These are phyloP conservation scores for Cosmia pyralina DNA, from an alignment of 2,888 invertebrate species.

Conservation along the genomic window DNA sequence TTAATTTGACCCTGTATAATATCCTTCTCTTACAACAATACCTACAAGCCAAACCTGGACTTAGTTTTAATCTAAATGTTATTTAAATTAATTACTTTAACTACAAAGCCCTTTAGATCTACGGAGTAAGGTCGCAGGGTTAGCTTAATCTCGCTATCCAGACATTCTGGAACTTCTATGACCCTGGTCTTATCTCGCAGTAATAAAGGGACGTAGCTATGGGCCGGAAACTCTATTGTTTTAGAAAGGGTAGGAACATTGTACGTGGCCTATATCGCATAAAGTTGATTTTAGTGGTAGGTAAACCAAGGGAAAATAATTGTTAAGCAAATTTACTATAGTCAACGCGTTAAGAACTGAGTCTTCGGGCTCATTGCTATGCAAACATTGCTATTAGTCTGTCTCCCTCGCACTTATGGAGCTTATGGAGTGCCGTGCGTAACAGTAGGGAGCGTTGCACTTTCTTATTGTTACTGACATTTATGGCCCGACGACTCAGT, in stretches of 20 bases:
- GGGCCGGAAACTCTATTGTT: slow-evolving; percentile 29
- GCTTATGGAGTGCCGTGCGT: too few species aligned
- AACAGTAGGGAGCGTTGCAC: too few species aligned
- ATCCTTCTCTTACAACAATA: neutral
- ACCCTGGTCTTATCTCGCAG: slow-evolving; percentile 14
- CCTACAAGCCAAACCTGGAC: neutral
- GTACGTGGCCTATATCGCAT: neutral
- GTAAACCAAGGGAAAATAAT: neutral
- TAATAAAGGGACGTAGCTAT: slow-evolving; percentile 15
- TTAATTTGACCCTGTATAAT: too few species aligned
- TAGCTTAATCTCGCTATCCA: slow-evolving; percentile 24
- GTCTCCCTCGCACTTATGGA: too few species aligned
- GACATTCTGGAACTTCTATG: slow-evolving; percentile 5
- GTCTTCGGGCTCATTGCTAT: too few species aligned
- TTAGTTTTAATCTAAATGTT: too few species aligned
- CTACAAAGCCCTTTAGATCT: slow-evolving; percentile 10
- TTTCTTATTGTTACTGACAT: too few species aligned
- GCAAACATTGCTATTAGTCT: too few species aligned
- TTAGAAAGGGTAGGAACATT: slow-evolving; percentile 4
- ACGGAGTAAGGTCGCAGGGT: slow-evolving; percentile 10
- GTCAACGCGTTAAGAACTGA: too few species aligned
- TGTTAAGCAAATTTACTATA: too few species aligned
- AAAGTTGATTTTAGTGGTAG: neutral
- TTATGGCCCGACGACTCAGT: too few species aligned
- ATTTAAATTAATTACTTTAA: neutral